A percentile compares a stretch with the other conserved stretches of the same genome.
Evolutionary conservation across 2,888 invertebrate genomes (phyloP).

Genomic region (Gonocerus acuteangulatus): DNA sequence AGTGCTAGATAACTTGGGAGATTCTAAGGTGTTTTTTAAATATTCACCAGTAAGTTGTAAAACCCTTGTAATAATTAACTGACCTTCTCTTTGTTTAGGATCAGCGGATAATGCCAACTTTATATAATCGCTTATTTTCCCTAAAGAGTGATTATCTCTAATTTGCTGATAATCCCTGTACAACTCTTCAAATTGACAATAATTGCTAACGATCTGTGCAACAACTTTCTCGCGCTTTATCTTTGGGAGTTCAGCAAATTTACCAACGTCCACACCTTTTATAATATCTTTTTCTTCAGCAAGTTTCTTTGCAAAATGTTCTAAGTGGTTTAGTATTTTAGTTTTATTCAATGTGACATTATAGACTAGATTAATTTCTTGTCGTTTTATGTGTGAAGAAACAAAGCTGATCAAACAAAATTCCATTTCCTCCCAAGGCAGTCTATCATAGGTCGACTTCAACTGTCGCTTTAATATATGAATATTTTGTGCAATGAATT

Average conservation of each 20-base stretch:
- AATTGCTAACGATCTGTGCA: slow-evolving; percentile 23
- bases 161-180: slow-evolving; percentile 36
- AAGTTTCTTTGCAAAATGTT: slow-evolving; percentile 31
- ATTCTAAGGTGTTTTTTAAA: slow-evolving; percentile 38
- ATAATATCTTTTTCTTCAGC: background rate
- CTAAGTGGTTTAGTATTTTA: slow-evolving; percentile 32
- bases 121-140: slow-evolving; percentile 34
- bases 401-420: slow-evolving; percentile 38
- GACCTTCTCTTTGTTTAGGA: slow-evolving; percentile 31
- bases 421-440: slow-evolving; percentile 40
- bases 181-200: slow-evolving; percentile 34
- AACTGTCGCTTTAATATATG: slow-evolving; percentile 37
- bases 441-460: slow-evolving; percentile 36
- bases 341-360: slow-evolving; percentile 27
- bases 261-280: background rate
- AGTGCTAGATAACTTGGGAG: slow-evolving; percentile 37
- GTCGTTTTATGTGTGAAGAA: slow-evolving; percentile 27
- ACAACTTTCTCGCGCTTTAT: background rate
- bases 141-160: slow-evolving; percentile 36
- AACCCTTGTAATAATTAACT: slow-evolving; percentile 35
- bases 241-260: background rate
- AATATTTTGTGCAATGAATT: slow-evolving; percentile 36
- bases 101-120: slow-evolving; percentile 30
- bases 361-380: slow-evolving; percentile 33
- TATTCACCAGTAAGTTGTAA: slow-evolving; percentile 39